Conservation (phyloP, 2,113 vertebrate genomes). For the Notarius quadriscutis region DNA sequence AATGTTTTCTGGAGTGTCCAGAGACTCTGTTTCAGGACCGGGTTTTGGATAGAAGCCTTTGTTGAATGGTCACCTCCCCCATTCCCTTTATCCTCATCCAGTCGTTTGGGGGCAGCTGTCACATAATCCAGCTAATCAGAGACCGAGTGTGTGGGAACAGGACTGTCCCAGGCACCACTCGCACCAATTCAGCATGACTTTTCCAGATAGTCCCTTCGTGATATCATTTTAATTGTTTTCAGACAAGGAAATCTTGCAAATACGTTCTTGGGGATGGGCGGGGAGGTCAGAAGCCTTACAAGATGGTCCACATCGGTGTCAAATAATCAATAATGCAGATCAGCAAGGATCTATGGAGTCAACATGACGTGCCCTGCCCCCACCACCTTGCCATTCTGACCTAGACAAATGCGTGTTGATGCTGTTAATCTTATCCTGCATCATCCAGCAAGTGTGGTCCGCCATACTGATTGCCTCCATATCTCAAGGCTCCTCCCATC, state of each 20-base stretch:
- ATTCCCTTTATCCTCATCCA: constrained; percentile 58
- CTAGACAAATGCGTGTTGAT: constrained; percentile 67
- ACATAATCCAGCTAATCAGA: constrained; percentile 82
- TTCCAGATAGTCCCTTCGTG: constrained; percentile 18
- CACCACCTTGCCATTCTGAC: constrained; percentile 57
- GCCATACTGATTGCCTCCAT: not conserved
- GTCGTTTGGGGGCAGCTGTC: constrained; percentile 79
- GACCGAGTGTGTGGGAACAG: constrained; percentile 54
- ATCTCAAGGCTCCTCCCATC: constrained; percentile 55
- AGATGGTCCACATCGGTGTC: constrained; percentile 72
- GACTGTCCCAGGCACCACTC: constrained; percentile 25
- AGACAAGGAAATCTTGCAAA: constrained; percentile 33
- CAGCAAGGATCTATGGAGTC: constrained; percentile 53
- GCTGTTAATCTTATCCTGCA: constrained; percentile 65
- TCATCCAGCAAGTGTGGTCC: constrained; percentile 45
- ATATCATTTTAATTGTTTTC: not conserved
- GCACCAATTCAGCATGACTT: constrained; percentile 17
- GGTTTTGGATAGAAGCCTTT: constrained; percentile 73
- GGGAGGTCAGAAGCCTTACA: constrained; percentile 70
- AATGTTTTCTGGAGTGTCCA: constrained; percentile 45
- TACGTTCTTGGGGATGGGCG: constrained; percentile 57
- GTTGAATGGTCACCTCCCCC: constrained; percentile 68
- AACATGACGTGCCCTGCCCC: not conserved
- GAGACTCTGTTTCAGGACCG: constrained; percentile 50
- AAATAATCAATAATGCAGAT: constrained; percentile 71